Evolutionary conservation across 1,140 invertebrate species (phyloP).

Genomic region (Musca domestica): DNA sequence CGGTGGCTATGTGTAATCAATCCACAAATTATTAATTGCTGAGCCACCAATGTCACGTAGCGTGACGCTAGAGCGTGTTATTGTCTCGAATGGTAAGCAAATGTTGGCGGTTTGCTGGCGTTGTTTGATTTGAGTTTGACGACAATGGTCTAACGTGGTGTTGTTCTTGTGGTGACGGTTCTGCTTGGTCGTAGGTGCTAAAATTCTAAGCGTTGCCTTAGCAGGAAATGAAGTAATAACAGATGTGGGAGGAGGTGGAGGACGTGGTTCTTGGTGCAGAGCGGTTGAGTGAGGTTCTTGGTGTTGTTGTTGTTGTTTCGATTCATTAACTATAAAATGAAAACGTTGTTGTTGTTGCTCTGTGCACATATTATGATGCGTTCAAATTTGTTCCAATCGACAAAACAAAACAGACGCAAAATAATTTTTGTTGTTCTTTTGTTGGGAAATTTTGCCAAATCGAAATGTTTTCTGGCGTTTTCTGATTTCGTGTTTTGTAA

Average conservation of each 20-base stretch:
- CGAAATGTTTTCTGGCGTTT: no score
- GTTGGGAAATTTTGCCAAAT: no score
- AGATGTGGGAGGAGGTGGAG: background rate
- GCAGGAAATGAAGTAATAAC: background rate
- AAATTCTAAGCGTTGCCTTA: background rate
- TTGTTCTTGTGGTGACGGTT: background rate
- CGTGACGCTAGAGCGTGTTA: background rate
- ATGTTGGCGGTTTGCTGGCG: conserved; percentile 1
- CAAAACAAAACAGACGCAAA: no score
- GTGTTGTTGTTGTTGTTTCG: conserved; percentile 10
- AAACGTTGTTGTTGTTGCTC: background rate
- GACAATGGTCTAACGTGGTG: no score
- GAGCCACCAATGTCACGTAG: background rate
- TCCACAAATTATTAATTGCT: background rate
- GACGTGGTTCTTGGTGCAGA: conserved; percentile 14
- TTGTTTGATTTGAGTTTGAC: background rate
- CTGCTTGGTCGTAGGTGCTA: background rate
- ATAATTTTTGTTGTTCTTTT: no score
- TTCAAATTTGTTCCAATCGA: background rate
- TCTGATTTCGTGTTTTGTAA: no score
- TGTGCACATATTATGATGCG: conserved; percentile 5
- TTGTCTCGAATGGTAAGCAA: background rate
- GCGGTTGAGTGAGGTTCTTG: conserved; percentile 18
- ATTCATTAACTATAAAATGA: background rate
- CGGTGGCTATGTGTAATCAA: background rate